Conservation (phyloP, 1,140 invertebrate species). For the Neodiprion lecontei region DNA sequence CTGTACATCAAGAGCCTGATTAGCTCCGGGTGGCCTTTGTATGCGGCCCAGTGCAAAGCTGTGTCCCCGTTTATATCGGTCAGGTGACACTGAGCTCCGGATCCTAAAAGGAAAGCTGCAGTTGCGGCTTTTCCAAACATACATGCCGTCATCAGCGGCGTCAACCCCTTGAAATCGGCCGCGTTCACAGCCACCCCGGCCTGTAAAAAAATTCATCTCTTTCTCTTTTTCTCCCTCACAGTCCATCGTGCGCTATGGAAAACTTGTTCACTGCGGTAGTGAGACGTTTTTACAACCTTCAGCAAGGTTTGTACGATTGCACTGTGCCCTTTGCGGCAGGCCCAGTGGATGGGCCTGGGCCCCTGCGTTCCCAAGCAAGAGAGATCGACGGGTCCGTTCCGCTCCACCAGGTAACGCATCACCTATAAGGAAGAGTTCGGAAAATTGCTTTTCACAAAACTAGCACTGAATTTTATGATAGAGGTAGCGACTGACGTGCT, state of each 20-base stretch:
- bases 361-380: constrained; percentile 87
- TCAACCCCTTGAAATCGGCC: constrained; percentile 89
- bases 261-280: too few species aligned
- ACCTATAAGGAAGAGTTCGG: constrained; percentile 52
- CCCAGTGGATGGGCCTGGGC: constrained; percentile 91
- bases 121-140: constrained; percentile 92
- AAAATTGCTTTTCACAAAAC: background rate
- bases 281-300: constrained; percentile 61
- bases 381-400: constrained; percentile 82
- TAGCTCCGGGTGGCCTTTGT: constrained; percentile 89
- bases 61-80: constrained; percentile 93
- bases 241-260: background rate
- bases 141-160: constrained; percentile 89
- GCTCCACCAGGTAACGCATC: constrained; percentile 84
- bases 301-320: constrained; percentile 83
- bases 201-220: constrained; percentile 45
- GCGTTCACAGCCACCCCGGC: constrained; percentile 88
- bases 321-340: constrained; percentile 85
- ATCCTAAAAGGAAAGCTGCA: constrained; percentile 87
- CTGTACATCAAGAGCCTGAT: constrained; percentile 90
- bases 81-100: constrained; percentile 82
- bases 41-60: constrained; percentile 91
- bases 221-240: too few species aligned
- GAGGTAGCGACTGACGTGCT: too few species aligned
- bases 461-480: too few species aligned